Evolutionary conservation across 1,140 invertebrate species (phyloP), one percentile per base, ranked within the genome.

Genomic region (Diabrotica undecimpunctata): DNA sequence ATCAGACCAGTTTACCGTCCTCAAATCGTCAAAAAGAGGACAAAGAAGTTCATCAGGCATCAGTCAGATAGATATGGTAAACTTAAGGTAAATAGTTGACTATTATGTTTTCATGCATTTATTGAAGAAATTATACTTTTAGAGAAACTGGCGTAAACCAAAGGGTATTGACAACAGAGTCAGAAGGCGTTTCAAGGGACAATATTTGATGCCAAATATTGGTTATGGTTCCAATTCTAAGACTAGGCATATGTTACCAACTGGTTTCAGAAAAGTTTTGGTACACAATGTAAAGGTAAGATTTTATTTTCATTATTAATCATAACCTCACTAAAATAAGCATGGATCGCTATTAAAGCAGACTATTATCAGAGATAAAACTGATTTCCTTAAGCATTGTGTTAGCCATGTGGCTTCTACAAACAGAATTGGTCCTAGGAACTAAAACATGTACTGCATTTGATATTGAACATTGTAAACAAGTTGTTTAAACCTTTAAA

Each of bases 151-250:
- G 94, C 85, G 94, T 72, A 96, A 94, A 82, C 94, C 94, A 0
- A 94, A 94, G 79, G 76, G 98, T 97, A 99, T 99, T 85, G 98
- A 99, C 83, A 99, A 99, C 88, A 89, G 97, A 84, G 97, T 99
- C 8, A 88, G 98, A 71, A 90, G 97, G 77, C 87, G 96, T 70
- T 99, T 99, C 84, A 99, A 99, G 89, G 98, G 98, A 35, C 95
- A 98, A 79, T 96, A 92, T 78, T 83, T 95, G 81, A 99, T 99
- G 97, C 98, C 98, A 53, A 97, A 92, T 77, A 98, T 99, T 83
- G 98, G 97, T 90, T 99, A 98, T 81, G 97, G 98, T 75, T 95
- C 94, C 69, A 93, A 91, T 78, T 92, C 94, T 78, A 93, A 91
- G 74, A 97, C 95, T 50, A 90, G 89, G 79, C 95, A 99, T 79